Base-by-base conservation (phyloP, 2,113 vertebrate species). In the Trematomus loennbergii region DNA sequence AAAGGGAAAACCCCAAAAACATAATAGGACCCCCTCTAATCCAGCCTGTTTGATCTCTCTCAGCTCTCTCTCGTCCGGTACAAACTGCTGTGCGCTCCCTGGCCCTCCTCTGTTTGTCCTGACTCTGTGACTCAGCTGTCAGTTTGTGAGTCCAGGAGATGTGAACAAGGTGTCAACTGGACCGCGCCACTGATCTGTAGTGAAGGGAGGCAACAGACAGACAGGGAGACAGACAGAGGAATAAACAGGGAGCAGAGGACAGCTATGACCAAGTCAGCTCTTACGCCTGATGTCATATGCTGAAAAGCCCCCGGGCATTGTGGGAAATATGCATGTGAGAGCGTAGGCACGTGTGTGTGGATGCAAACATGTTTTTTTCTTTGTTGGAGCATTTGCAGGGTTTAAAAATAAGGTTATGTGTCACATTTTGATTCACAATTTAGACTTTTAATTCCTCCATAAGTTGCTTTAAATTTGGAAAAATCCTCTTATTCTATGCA, bases 101-200 rank as follows among this genome's bases (percentile, higher is more conserved):
- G 6, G 3, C 9, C 36, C n/a, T 16, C 22, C 43, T 10, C 36
- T 29, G 13, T 29, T 22, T 48, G 60, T 54, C 62, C 62, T 1
- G 29, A 77, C 72, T 75, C 2, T 13, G 69, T 72, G 72, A 79
- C 72, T 77, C 79, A 61, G 81, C 69, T 78, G 83, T 82, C 82
- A 53, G 54, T 43, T 48, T 10, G 22, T 18, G 76, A 48, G 65
- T 49, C 76, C 69, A 12, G 81, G 68, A 63, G 87, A 84, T 12
- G 83, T 49, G 12, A 79, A 75, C 72, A 46, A 84, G 77, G 63
- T 71, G 79, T 84, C 75, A 75, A 6, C 36, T 73, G 33, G 16
- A 57, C 55, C 57, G 53, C 12, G 50, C 54, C 72, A 20, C 61
- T 18, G 82, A 87, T 83, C 66, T 9, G 63, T 16, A 48, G 61